Base-by-base conservation (phyloP, 2,113 vertebrate species). In the Pteronura brasiliensis region DNA sequence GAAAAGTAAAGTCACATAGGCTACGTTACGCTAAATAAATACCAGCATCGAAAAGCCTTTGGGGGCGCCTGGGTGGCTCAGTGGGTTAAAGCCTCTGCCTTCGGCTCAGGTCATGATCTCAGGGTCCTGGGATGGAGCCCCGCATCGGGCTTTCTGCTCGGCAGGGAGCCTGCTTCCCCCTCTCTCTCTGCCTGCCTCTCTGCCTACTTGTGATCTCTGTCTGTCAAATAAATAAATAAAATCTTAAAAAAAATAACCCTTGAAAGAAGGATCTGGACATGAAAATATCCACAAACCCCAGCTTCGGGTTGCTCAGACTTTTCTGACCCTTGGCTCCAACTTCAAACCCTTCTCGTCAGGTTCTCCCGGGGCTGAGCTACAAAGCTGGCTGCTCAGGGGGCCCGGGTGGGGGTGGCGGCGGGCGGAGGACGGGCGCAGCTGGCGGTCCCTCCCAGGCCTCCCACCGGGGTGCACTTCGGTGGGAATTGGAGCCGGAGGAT, bases 361-460 rank as follows among this genome's bases (percentile, higher is more conserved):
- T 36, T 47, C 61, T 59, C 2, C 29, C 5, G 11, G 4, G 44
- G 29, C 47, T 3, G 34, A 52, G 23, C 29, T 11, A 18, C 0
- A 4, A 49, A 7, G 34, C 2, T 4, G 0, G 69, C 61, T 74
- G 34, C 47, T 25, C 3, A 5, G 42, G 29, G 44, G 47, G 57
- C 36, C 7, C 5, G 31, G 1, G 21, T 7, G 9, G 4, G 6
- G 84, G 29, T 2, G 42, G 42, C 3, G 1, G 27, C 0, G 42
- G 42, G 3, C 6, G 11, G 69, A 7, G 17, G 4, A 9, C 1
- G 7, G 27, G 67, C 1, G 31, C 15, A 5, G 7, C 0, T 3
- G 25, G 21, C 23, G 17, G 27, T 11, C 13, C 39, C 2, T 20
- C 57, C 20, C 27, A 0, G 71, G 23, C 44, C 47, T 49, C 36